Base-by-base conservation (phyloP, 2,113 vertebrate species). In the Okapia johnstoni region DNA sequence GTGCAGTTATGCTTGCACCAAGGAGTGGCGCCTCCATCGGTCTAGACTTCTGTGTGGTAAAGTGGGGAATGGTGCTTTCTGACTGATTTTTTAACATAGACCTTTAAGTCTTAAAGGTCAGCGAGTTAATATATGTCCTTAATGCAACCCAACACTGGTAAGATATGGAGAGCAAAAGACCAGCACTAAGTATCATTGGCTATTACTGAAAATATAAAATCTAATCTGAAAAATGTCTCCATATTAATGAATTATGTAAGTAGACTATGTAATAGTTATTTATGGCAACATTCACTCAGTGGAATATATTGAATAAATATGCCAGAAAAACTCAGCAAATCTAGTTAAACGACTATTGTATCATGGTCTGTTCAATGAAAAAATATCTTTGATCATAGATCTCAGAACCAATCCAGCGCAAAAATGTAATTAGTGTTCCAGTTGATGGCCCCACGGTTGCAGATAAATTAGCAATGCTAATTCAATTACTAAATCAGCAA, bases 401-500 rank as follows among this genome's bases (percentile, higher is more conserved):
- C 48, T 94, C 43, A 85, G 54, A 13, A 85, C 21, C 10, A 54
- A 21, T n/a, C 12, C 25, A 48, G 16, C 26, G 73, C 43, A 83
- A 88, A 94, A 97, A 63, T 76, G 4, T 52, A 93, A 87, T 94
- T 94, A 96, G 36, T 76, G 19, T 96, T 57, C 19, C 33, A 93
- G 43, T 8, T 85, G 60, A 76, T 85, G 54, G 36, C 13, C 58
- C 1, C 60, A 54, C 50, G 79, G 25, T 87, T 87, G 57, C 55
- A 55, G 11, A 96, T 70, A 46, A 85, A 77, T 87, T 96, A 96
- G 16, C 25, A 96, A 76, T 88, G n/a, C 40, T 93, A 88, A 89
- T 58, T 73, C 57, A 73, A 50, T 93, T 83, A 70, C 57, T 84
- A 87, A 89, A 43, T 89, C 46, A 83, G 19, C 77, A 76, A 83